phyloP scores from a whole-genome alignment of 2,113 vertebrate species.

The Dipodomys merriami region DNA sequence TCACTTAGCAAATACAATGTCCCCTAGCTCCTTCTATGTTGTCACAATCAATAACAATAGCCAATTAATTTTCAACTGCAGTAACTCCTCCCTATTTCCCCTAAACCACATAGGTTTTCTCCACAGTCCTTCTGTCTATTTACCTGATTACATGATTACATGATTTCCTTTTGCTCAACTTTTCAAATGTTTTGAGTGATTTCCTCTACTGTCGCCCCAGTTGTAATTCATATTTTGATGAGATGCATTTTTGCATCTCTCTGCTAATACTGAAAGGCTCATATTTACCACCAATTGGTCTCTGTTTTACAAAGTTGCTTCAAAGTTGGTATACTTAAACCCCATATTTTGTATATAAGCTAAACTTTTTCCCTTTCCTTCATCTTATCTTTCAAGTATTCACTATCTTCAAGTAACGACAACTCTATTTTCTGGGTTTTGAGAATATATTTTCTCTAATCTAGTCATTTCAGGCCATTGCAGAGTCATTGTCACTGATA shows the following conservation, averaged over 20 bases:
- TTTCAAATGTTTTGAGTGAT: accelerated
- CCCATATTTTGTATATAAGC: neutral
- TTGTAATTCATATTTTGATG: neutral
- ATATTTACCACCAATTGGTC: neutral
- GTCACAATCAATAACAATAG: neutral
- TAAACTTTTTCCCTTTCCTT: neutral
- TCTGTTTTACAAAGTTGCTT: neutral
- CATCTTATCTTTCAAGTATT: neutral
- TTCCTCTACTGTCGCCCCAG: accelerated
- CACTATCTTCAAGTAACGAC: neutral
- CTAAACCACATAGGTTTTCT: neutral
- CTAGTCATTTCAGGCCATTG: neutral
- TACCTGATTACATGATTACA: neutral
- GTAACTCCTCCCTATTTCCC: neutral
- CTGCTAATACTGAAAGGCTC: neutral
- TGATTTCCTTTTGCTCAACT: neutral
- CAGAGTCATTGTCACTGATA: neutral
- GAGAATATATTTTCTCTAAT: neutral
- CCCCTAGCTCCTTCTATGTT: accelerated
- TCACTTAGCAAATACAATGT: neutral
- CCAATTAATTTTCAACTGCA: neutral
- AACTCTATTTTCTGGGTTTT: neutral
- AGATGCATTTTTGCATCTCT: neutral
- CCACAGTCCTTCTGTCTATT: too few species aligned
- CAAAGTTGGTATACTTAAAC: neutral